Conservation (phyloP, 1,140 invertebrate species). For the Drosophila orosa region DNA sequence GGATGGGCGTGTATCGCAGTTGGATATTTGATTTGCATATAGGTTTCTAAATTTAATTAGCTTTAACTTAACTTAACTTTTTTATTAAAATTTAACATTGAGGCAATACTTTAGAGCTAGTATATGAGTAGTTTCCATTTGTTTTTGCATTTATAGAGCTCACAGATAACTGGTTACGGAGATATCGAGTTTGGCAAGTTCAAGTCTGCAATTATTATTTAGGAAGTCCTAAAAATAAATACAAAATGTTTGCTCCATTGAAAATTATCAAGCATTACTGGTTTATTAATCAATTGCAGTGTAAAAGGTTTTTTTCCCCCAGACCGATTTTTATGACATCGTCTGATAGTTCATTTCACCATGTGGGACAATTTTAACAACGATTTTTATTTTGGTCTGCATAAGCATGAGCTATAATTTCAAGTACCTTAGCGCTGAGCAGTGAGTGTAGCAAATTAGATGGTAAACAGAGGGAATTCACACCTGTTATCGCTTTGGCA, state of each 20-base stretch:
- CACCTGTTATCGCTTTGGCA: slow-evolving; percentile 5
- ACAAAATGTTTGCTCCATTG: background rate
- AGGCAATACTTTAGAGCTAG: background rate
- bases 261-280: background rate
- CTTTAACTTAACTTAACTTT: slow-evolving; percentile 3
- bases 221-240: slow-evolving; percentile 14
- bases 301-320: background rate
- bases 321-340: background rate
- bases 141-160: background rate
- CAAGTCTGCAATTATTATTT: slow-evolving; percentile 8
- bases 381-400: background rate
- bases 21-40: background rate
- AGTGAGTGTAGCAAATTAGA: background rate
- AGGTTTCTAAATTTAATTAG: background rate
- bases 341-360: slow-evolving; percentile 20
- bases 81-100: slow-evolving; percentile 12
- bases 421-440: slow-evolving; percentile 4
- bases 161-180: slow-evolving; percentile 10
- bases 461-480: slow-evolving; percentile 13
- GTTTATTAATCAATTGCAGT: background rate
- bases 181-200: slow-evolving; percentile 8
- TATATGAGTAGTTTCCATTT: background rate
- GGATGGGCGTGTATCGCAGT: background rate
- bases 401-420: slow-evolving; percentile 31
- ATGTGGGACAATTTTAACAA: background rate